A percentile compares a stretch with the other conserved stretches of the same genome.
Evolutionary conservation across 2,888 invertebrate genomes (phyloP).

Genomic region (Phania funesta): DNA sequence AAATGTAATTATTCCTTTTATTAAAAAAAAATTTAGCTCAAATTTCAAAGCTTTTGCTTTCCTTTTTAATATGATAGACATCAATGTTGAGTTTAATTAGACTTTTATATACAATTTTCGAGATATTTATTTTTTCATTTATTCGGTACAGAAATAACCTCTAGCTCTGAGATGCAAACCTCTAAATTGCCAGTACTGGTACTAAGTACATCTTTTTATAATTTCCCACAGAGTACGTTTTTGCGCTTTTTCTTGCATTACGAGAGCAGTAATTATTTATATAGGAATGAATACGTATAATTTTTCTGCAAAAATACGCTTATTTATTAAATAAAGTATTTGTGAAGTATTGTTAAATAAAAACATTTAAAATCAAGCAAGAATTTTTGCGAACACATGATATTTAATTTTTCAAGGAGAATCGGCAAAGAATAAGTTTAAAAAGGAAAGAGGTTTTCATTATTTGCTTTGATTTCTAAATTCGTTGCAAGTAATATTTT

Average conservation of each 20-base stretch:
- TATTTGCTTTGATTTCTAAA: conserved; percentile 39
- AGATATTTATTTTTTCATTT: no score
- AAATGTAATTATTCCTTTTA: no score
- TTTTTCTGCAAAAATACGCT: neutral
- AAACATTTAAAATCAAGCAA: neutral
- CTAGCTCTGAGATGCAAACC: neutral
- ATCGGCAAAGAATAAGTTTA: conserved; percentile 15
- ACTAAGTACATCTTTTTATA: neutral
- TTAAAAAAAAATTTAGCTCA: no score
- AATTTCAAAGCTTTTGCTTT: no score
- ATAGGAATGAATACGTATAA: conserved; percentile 24
- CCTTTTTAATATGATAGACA: no score
- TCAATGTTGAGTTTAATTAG: no score
- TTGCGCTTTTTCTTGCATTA: conserved; percentile 43
- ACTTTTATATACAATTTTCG: no score
- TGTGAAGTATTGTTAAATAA: neutral
- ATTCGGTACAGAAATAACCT: neutral
- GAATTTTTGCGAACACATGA: neutral
- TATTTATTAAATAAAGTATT: conserved; percentile 16
- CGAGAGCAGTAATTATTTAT: conserved; percentile 22
- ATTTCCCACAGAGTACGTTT: no score
- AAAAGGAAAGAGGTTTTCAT: conserved; percentile 24
- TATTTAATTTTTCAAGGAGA: neutral
- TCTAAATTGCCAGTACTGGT: neutral
- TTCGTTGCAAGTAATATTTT: conserved; percentile 46